Evolutionary conservation across 1,140 invertebrate species (phyloP).

Genomic region (Matsumurasca onukii): DNA sequence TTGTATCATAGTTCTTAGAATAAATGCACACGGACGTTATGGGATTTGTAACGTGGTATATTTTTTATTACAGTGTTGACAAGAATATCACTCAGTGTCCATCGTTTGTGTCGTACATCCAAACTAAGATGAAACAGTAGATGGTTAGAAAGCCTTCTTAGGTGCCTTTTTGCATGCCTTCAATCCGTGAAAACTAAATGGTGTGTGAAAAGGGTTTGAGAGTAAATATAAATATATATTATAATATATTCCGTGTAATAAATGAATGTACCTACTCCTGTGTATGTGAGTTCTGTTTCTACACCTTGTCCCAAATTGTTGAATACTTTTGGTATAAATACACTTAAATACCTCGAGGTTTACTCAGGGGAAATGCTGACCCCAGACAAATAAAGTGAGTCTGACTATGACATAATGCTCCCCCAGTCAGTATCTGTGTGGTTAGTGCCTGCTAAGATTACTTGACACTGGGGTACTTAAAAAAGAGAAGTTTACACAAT

Average conservation of each 20-base stretch:
- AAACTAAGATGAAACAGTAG: slow-evolving; percentile 23
- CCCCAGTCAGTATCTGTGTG: too few relatives aligned
- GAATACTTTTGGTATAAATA: too few relatives aligned
- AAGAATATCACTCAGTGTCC: slow-evolving; percentile 20
- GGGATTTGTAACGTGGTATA: slow-evolving; percentile 15
- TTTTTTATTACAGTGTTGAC: slow-evolving; percentile 28
- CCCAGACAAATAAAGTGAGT: too few relatives aligned
- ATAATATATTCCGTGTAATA: slow-evolving; percentile 38
- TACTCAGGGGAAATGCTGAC: too few relatives aligned
- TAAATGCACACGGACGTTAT: not conserved
- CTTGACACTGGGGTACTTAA: too few relatives aligned
- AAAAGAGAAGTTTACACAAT: too few relatives aligned
- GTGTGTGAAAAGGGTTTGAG: slow-evolving; percentile 39
- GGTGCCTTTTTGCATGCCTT: slow-evolving; percentile 40
- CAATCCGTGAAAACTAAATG: slow-evolving; percentile 30
- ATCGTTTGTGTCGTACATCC: slow-evolving; percentile 20
- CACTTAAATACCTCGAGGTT: too few relatives aligned
- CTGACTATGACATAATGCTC: too few relatives aligned
- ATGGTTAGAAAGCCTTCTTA: slow-evolving; percentile 35
- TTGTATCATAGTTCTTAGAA: slow-evolving; percentile 22
- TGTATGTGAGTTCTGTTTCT: not conserved
- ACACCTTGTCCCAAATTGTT: too few relatives aligned
- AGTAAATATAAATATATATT: slow-evolving; percentile 31
- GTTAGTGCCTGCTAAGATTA: too few relatives aligned
- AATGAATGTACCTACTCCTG: slow-evolving; percentile 36